A percentile compares a stretch with the other conserved stretches of the same genome.
Conservation (phyloP, 2,888 invertebrate species). For the Baronia brevicornis region DNA sequence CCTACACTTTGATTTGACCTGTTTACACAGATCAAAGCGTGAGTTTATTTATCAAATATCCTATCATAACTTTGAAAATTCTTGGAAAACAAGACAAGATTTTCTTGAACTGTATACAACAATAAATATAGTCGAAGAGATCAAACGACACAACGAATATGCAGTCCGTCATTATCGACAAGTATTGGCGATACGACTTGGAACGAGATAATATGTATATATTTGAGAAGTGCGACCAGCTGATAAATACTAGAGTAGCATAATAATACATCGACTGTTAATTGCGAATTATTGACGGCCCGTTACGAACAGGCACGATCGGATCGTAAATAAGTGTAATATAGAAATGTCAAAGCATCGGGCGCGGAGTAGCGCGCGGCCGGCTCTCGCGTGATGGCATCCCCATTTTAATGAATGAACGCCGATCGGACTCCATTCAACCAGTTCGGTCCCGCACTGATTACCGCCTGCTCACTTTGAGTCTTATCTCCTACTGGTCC, state of each 20-base stretch:
- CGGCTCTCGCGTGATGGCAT: slow-evolving; percentile 60
- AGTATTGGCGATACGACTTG: slow-evolving; percentile 12
- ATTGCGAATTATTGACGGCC: slow-evolving; percentile 34
- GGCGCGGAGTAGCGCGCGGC: slow-evolving; percentile 21
- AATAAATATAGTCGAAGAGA: no score
- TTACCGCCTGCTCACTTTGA: slow-evolving; percentile 60
- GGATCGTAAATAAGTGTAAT: slow-evolving; percentile 30
- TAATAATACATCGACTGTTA: slow-evolving; percentile 29
- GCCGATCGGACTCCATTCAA: slow-evolving; percentile 56
- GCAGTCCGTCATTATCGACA: slow-evolving; percentile 12
- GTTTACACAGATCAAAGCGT: slow-evolving; percentile 70
- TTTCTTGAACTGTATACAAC: no score
- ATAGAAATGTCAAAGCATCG: slow-evolving; percentile 24
- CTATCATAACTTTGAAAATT: slow-evolving; percentile 31
- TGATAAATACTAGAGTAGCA: slow-evolving; percentile 28
- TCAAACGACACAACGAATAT: slow-evolving; percentile 20
- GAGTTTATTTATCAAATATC: slow-evolving; percentile 57
- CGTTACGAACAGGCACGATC: slow-evolving; percentile 30
- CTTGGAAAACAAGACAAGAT: slow-evolving; percentile 13
- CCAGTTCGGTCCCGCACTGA: slow-evolving; percentile 72
- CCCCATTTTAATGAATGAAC: slow-evolving; percentile 62
- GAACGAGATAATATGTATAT: slow-evolving; percentile 21
- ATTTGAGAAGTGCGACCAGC: slow-evolving; percentile 30
- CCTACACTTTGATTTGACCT: slow-evolving; percentile 69
- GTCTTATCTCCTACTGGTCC: slow-evolving; percentile 66